Conservation (phyloP, 2,797 vertebrate genomes). For the Emydoidea blandingii region DNA sequence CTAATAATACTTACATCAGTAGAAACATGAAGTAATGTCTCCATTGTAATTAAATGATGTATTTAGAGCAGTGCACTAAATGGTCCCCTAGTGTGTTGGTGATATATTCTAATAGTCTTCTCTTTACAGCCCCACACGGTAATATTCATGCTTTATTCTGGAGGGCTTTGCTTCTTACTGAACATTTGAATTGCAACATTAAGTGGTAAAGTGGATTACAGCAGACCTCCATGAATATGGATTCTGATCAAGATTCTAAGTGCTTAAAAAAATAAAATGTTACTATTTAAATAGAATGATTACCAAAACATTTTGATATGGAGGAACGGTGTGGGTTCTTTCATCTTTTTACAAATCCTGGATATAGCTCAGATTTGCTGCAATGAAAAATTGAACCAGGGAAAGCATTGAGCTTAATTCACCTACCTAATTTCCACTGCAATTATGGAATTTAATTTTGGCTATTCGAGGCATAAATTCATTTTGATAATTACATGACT, state of each 20-base stretch:
- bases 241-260: conserved; percentile 86
- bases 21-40: conserved; percentile 99
- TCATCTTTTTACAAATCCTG: conserved; percentile 21
- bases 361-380: conserved; percentile 65
- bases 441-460: conserved; percentile 80
- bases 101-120: conserved; percentile 99
- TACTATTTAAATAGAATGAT: conserved; percentile 84
- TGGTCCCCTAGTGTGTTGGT: conserved; percentile 95
- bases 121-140: conserved; percentile 91
- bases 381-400: conserved; percentile 76
- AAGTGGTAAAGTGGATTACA: conserved; percentile 94
- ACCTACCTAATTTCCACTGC: conserved; percentile 72
- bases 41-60: conserved; percentile 97
- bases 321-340: conserved; percentile 63
- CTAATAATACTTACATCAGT: conserved; percentile 99
- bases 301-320: conserved; percentile 84
- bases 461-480: conserved; percentile 77
- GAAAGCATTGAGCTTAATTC: conserved; percentile 76
- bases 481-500: conserved; percentile 80
- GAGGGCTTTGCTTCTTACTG: conserved; percentile 90
- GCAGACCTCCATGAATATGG: conserved; percentile 87
- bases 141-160: conserved; percentile 97
- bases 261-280: conserved; percentile 87
- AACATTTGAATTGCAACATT: conserved; percentile 96
- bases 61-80: conserved; percentile 96